Base-by-base conservation (phyloP, 1,140 invertebrate genomes). In the Eupeodes corollae region DNA sequence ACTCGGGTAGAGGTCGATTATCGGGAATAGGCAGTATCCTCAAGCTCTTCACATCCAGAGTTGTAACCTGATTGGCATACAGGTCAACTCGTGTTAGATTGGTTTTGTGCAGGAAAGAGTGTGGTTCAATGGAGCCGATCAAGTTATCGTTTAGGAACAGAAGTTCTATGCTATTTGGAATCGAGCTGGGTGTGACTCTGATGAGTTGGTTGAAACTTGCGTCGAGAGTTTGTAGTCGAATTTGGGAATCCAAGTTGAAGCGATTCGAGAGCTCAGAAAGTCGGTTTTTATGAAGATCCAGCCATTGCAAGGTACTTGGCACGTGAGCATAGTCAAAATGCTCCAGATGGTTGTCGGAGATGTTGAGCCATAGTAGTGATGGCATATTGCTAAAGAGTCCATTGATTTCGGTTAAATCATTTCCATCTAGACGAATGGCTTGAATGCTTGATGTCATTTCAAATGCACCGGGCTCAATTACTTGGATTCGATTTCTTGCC, bases 241-340 rank as follows among this genome's bases (percentile, higher is more conserved):
- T 62, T 57, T 85, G 78, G 37, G 74, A 70, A 51, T 83, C 83
- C 33, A 83, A 61, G 8, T 76, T 74, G 56, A 86, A 85, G 55
- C 81, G 80, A 70, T 88, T 88, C 18, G 82, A 81, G 1, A 95
- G 72, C 57, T 89, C 81, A 59, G 77, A 77, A 50, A 94, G 82
- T 58, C 84, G 80, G 70, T 95, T 95, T 59, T 84, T 83, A 68
- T 92, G 89, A 56, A 95, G 74, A 70, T 94, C 90, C 37, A 95
- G 70, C 88, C 88, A 92, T 56, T 89, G 83, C 47, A 94, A 73
- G 50, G 80, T 82, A 39, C 71, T 63, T 0, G 91, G 90, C 41
- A 94, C 79, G 46, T 91, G 74, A 13, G 83, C 79, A 67, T 92
- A 94, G 70, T 94, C 90, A 71, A 95, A 94, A 79, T 84, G 84